phyloP scores from a whole-genome alignment of 1,140 invertebrate genomes.

The Contarinia nasturtii region DNA sequence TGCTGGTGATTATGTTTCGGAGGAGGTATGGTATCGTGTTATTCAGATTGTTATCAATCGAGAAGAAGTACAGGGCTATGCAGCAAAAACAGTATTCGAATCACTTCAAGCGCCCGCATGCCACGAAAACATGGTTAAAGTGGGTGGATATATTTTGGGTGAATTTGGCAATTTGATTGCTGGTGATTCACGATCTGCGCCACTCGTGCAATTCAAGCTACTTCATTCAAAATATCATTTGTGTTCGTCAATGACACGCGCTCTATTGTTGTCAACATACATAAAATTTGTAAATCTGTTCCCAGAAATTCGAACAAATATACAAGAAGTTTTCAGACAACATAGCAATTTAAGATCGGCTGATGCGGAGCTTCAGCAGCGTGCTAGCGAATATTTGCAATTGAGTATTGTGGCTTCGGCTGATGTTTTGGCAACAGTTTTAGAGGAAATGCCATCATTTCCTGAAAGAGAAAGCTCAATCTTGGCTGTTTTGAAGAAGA shows the following conservation, averaged over 20 bases:
- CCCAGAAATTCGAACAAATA: constrained; percentile 91
- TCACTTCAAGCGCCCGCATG: constrained; percentile 94
- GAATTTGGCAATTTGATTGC: constrained; percentile 99
- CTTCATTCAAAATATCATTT: constrained; percentile 98
- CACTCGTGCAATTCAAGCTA: constrained; percentile 87
- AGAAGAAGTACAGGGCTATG: constrained; percentile 98
- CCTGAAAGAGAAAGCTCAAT: constrained; percentile 97
- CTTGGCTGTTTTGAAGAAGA: constrained; percentile 93
- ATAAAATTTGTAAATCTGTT: constrained; percentile 99
- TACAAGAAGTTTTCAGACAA: constrained; percentile 90
- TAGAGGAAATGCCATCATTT: constrained; percentile 99
- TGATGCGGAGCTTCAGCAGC: constrained; percentile 95
- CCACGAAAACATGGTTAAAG: constrained; percentile 99
- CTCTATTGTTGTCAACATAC: constrained; percentile 91
- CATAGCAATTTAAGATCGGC: constrained; percentile 93
- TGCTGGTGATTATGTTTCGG: constrained; percentile 96
- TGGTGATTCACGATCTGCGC: constrained; percentile 91
- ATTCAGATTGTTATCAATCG: constrained; percentile 99
- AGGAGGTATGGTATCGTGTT: constrained; percentile 97
- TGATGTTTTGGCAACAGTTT: constrained; percentile 92
- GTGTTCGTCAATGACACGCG: constrained; percentile 90
- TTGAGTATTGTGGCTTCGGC: constrained; percentile 89
- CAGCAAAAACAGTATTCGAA: constrained; percentile 99
- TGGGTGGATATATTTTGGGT: constrained; percentile 97
- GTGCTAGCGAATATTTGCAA: constrained; percentile 95